phyloP scores from a whole-genome alignment of 2,888 invertebrate genomes.

The Meganola albula region DNA sequence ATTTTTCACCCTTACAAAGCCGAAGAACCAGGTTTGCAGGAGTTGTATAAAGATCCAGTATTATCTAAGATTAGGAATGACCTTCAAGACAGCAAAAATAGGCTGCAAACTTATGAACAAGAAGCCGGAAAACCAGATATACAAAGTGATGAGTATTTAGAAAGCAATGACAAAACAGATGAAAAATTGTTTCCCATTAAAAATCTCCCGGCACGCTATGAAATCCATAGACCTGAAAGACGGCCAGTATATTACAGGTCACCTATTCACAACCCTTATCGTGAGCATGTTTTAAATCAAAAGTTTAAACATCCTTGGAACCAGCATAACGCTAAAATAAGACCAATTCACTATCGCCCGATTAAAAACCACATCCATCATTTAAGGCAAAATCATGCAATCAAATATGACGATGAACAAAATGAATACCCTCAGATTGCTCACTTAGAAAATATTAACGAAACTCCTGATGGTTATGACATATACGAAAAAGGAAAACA shows the following conservation, averaged over 20 bases:
- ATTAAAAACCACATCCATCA: slow-evolving; percentile 56
- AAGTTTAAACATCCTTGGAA: slow-evolving; percentile 65
- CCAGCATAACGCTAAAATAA: slow-evolving; percentile 59
- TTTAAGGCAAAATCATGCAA: slow-evolving; percentile 60
- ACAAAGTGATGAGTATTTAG: slow-evolving; percentile 54
- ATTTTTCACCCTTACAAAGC: slow-evolving; percentile 65
- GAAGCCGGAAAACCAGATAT: slow-evolving; percentile 53
- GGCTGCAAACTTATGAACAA: slow-evolving; percentile 54
- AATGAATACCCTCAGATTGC: slow-evolving; percentile 69
- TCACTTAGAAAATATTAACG: slow-evolving; percentile 38
- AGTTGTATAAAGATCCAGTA: slow-evolving; percentile 58
- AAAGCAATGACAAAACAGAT: slow-evolving; percentile 55
- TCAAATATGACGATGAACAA: slow-evolving; percentile 62
- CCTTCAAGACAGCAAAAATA: slow-evolving; percentile 45
- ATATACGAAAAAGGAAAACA: slow-evolving; percentile 71
- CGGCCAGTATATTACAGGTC: slow-evolving; percentile 57
- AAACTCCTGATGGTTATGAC: slow-evolving; percentile 72
- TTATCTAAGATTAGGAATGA: slow-evolving; percentile 53
- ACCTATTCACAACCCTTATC: slow-evolving; percentile 31
- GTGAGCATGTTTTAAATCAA: slow-evolving; percentile 52
- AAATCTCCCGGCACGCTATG: slow-evolving; percentile 52
- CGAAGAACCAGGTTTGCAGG: slow-evolving; percentile 54
- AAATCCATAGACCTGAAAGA: slow-evolving; percentile 58
- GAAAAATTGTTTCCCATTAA: slow-evolving; percentile 51
- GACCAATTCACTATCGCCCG: slow-evolving; percentile 62